These are phyloP conservation scores for Poeciliopsis paucimaculata DNA, from an alignment of 2,797 vertebrate species.

Conservation along the genomic window DNA sequence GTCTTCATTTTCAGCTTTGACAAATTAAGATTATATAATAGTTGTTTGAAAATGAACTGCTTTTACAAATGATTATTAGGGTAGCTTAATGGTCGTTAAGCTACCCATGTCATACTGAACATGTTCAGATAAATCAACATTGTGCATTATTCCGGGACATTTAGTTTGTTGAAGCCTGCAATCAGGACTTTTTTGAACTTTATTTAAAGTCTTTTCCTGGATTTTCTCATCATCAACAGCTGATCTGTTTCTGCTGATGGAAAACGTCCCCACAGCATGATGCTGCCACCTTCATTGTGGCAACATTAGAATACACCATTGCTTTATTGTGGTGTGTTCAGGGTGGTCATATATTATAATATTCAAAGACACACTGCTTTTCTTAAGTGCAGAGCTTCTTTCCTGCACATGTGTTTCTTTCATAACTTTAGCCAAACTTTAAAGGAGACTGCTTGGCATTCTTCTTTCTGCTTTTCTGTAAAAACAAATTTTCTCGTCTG, in stretches of 20 bases:
- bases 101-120: not conserved
- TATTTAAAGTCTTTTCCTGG: not conserved
- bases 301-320: no score
- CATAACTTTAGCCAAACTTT: not conserved
- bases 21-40: not conserved
- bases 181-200: not conserved
- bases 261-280: not conserved
- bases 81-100: not conserved
- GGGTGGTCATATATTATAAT: not conserved
- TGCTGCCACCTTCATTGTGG: not conserved
- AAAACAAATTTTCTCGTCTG: not conserved
- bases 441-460: not conserved
- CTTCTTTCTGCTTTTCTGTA: not conserved
- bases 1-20: not conserved
- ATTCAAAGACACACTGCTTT: not conserved
- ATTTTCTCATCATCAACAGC: not conserved
- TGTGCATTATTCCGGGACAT: not conserved
- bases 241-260: not conserved
- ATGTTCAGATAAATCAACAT: not conserved
- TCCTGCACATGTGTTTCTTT: not conserved
- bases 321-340: not conserved
- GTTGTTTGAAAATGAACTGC: not conserved
- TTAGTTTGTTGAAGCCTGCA: not conserved
- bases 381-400: not conserved
- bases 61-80: not conserved